Base-by-base conservation (phyloP, 2,888 invertebrate genomes). In the Tipula helvola region DNA sequence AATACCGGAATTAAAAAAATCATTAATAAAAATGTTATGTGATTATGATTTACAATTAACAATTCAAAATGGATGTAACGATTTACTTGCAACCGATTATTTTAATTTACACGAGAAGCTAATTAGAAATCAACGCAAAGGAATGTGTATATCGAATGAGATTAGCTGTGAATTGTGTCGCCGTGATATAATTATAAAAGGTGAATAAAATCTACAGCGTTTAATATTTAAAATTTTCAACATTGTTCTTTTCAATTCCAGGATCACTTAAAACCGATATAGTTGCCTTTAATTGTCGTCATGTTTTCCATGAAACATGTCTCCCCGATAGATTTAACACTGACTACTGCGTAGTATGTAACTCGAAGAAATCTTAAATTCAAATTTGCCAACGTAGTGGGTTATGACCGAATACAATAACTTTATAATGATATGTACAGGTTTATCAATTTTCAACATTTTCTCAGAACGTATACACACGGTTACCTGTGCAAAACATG, bases 41-140 rank as follows among this genome's bases (percentile, higher is more conserved):
- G 99, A 99, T 90, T 99, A 97, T 91, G 97, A 97, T 90, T 93
- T 98, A 87, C 98, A 98, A 92, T 95, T 95, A 90, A 96, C 97
- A 1, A 95, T 98, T 36, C 96, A 97, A 91, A 96, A 97, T 91
- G 97, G 97, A 0, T 97, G 97, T 91, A 96, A 97, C 89, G 95
- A 96, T 90, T 97, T 98, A 88, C 94, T 98, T 13, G 94, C 97
- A 0, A 94, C 95, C 2, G 98, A 98, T 92, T 97, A 97, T 91
- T 97, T 97, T 89, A 95, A 96, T 90, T 92, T 97, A 85, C 96
- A 98, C 90, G 95, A 96, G 89, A 96, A 96, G 90, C 92, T 97
- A 83, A 95, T 97, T 0, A 92, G 93, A 36, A 93, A 94, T 39
- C 97, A 97, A 90, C 95, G 95, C 89, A 94, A 94, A 89, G 98